These are phyloP conservation scores for Amphimallon solstitiale DNA, from an alignment of 2,888 invertebrate genomes.

Conservation along the genomic window DNA sequence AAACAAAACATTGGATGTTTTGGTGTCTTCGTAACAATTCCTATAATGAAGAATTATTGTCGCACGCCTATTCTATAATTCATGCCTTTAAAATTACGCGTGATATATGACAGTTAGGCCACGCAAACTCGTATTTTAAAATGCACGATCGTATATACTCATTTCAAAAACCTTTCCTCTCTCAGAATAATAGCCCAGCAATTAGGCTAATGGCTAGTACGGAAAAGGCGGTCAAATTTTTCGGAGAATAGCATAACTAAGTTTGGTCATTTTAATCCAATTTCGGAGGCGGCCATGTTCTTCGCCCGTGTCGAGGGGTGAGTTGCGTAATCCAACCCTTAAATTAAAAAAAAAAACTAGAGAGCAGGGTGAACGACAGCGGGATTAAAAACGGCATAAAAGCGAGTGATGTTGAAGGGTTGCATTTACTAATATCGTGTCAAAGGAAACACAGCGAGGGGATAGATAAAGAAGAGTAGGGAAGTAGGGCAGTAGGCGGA, in stretches of 20 bases:
- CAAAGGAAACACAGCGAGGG: slow-evolving; percentile 44
- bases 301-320: slow-evolving; percentile 12
- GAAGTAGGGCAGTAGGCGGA: slow-evolving; percentile 54
- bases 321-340: slow-evolving; percentile 30
- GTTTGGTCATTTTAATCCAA: slow-evolving; percentile 37
- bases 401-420: slow-evolving; percentile 35
- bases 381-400: slow-evolving; percentile 37
- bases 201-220: slow-evolving; percentile 38
- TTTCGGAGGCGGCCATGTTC: slow-evolving; percentile 35
- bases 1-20: background rate
- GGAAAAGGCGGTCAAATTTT: slow-evolving; percentile 36
- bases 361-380: slow-evolving; percentile 29
- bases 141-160: slow-evolving; percentile 12
- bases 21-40: background rate
- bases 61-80: slow-evolving; percentile 24
- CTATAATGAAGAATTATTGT: slow-evolving; percentile 32
- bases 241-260: slow-evolving; percentile 35
- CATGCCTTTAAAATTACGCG: slow-evolving; percentile 32
- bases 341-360: slow-evolving; percentile 33
- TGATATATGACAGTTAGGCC: slow-evolving; percentile 38
- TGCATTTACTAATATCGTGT: slow-evolving; percentile 39
- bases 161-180: slow-evolving; percentile 17
- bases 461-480: slow-evolving; percentile 47
- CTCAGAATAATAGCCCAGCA: slow-evolving; percentile 33
- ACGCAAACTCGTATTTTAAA: slow-evolving; percentile 34